Percentiles rank a stretch among this genome's conserved stretches.
Conservation (phyloP, 2,888 invertebrate species). For the Tridacna crocea region DNA sequence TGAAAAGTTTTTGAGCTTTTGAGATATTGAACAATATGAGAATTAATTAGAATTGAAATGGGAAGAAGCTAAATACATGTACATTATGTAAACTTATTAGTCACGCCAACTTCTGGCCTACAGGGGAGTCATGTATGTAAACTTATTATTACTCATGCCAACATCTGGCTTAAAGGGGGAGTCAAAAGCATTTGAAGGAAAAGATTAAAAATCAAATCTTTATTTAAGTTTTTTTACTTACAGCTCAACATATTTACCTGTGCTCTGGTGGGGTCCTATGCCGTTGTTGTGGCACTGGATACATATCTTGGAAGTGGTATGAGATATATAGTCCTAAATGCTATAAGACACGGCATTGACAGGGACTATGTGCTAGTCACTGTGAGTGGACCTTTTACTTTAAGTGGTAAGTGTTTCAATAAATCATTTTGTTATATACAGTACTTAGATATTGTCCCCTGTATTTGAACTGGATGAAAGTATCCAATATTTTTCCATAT, state of each 20-base stretch:
- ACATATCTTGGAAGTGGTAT: constrained; percentile 88
- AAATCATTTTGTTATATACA: no score
- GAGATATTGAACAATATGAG: no score
- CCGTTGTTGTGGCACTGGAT: constrained; percentile 88
- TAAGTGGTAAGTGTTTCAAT: constrained; percentile 60
- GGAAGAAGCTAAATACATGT: no score
- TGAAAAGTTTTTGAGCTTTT: no score
- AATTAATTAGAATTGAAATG: no score
- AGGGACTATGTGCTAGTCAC: constrained; percentile 73
- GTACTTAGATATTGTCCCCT: no score
- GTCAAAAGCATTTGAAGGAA: no score
- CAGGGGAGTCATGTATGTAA: no score
- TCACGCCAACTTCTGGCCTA: no score
- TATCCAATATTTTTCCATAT: background rate
- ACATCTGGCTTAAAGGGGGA: no score
- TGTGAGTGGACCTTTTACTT: constrained; percentile 65
- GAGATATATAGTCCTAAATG: constrained; percentile 89
- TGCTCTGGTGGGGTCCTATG: constrained; percentile 88
- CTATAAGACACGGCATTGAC: constrained; percentile 88
- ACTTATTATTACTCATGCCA: no score
- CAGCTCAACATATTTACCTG: constrained; percentile 88
- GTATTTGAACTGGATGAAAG: background rate
- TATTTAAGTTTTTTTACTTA: constrained; percentile 34
- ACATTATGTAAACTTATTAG: no score
- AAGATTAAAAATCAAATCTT: background rate